These are phyloP conservation scores for Platyura marginata DNA, from an alignment of 1,140 invertebrate genomes.

Conservation along the genomic window DNA sequence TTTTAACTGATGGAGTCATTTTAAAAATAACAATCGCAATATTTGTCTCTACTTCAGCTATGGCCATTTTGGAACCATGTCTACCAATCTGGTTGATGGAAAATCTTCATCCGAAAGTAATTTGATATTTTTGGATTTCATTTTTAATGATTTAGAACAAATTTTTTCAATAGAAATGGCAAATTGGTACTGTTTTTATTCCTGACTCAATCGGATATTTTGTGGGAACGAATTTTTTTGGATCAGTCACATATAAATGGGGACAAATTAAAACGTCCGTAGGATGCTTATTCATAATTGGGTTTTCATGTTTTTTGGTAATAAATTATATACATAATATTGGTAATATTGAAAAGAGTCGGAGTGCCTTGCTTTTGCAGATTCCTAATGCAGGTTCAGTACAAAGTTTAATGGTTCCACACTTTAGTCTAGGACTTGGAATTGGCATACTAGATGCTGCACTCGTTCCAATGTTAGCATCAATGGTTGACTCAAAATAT, in stretches of 20 bases:
- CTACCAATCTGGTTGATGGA: slow-evolving; percentile 64
- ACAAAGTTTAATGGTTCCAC: slow-evolving; percentile 43
- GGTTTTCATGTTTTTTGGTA: slow-evolving; percentile 40
- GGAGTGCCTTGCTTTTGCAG: too few species aligned
- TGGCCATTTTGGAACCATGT: slow-evolving; percentile 65
- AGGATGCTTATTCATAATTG: slow-evolving; percentile 39
- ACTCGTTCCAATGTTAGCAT: slow-evolving; percentile 53
- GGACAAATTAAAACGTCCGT: slow-evolving; percentile 44
- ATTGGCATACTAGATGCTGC: slow-evolving; percentile 66
- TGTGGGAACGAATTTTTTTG: slow-evolving; percentile 60
- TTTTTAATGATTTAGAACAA: not conserved
- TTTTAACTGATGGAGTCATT: slow-evolving; percentile 37
- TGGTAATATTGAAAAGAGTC: too few species aligned
- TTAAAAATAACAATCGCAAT: slow-evolving; percentile 44
- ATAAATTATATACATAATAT: slow-evolving; percentile 6
- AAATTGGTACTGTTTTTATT: slow-evolving; percentile 61
- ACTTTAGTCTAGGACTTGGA: slow-evolving; percentile 53
- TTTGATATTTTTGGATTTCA: not conserved
- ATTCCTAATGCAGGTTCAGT: slow-evolving; percentile 46
- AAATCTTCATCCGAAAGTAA: slow-evolving; percentile 47
- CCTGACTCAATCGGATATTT: slow-evolving; percentile 69
- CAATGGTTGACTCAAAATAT: slow-evolving; percentile 51
- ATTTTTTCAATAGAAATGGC: slow-evolving; percentile 38
- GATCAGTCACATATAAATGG: slow-evolving; percentile 37
- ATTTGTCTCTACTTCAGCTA: slow-evolving; percentile 52